Percentiles rank a stretch among this genome's conserved stretches.
Conservation (phyloP, 2,888 invertebrate genomes). For the Balanococcus diminutus region DNA sequence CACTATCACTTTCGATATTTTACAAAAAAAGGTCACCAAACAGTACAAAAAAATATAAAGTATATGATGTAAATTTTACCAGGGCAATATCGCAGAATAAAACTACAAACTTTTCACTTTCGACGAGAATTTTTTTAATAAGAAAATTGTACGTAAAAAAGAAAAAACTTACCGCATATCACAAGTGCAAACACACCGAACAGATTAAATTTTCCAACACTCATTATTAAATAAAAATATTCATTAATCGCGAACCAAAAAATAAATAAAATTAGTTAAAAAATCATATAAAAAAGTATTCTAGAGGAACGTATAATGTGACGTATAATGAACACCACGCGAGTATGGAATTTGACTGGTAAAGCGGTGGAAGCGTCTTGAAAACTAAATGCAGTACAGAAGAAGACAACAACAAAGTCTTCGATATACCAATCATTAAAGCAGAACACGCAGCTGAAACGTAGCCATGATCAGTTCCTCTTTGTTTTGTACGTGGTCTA, state of each 20-base stretch:
- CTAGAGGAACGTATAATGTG: background rate
- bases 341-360: constrained; percentile 40
- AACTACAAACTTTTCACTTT: background rate
- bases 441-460: constrained; percentile 31
- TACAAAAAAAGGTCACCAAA: background rate
- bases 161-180: constrained; percentile 33
- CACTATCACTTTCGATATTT: background rate
- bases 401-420: constrained; percentile 49
- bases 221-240: background rate
- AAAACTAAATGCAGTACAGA: constrained; percentile 38
- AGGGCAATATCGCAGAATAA: background rate
- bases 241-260: background rate
- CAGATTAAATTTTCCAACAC: background rate
- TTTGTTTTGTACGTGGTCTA: constrained; percentile 39
- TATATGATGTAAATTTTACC: background rate
- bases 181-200: background rate
- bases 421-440: constrained; percentile 39
- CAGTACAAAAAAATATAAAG: background rate
- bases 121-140: too few species aligned
- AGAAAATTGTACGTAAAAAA: background rate
- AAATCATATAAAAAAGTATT: background rate
- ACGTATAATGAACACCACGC: background rate
- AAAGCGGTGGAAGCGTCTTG: constrained; percentile 38
- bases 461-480: constrained; percentile 25
- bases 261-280: background rate